Evolutionary conservation across 2,797 vertebrate genomes (phyloP).

Genomic region (Orestias chungarensis): DNA sequence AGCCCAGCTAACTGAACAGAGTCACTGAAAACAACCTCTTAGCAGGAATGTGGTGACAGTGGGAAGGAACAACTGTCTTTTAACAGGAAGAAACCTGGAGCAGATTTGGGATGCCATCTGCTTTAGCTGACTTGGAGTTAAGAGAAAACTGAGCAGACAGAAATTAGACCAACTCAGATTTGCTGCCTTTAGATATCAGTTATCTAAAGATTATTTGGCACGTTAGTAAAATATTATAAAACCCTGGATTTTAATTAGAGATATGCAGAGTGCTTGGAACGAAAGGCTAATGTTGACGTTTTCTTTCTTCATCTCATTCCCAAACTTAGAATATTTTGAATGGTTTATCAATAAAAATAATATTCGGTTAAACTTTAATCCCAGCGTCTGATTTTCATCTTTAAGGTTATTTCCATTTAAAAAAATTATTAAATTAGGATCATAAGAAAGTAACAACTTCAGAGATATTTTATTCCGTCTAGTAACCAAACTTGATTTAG

Average conservation of each 20-base stretch:
- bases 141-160: background rate
- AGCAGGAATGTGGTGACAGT: background rate
- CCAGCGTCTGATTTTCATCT: background rate
- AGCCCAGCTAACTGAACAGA: background rate
- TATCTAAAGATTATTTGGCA: background rate
- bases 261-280: background rate
- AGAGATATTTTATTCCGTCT: background rate
- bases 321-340: too few relatives aligned
- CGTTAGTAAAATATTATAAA: background rate
- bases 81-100: background rate
- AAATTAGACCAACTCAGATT: background rate
- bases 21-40: background rate
- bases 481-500: background rate
- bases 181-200: background rate
- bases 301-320: background rate
- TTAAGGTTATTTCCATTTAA: background rate
- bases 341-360: background rate
- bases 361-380: background rate
- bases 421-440: background rate
- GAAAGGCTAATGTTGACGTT: background rate
- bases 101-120: background rate
- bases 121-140: background rate
- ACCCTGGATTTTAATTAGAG: background rate
- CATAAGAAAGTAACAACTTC: background rate
- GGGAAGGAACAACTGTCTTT: background rate